Evolutionary conservation across 1,140 invertebrate genomes (phyloP).

Genomic region (Leptonema lineaticorne): DNA sequence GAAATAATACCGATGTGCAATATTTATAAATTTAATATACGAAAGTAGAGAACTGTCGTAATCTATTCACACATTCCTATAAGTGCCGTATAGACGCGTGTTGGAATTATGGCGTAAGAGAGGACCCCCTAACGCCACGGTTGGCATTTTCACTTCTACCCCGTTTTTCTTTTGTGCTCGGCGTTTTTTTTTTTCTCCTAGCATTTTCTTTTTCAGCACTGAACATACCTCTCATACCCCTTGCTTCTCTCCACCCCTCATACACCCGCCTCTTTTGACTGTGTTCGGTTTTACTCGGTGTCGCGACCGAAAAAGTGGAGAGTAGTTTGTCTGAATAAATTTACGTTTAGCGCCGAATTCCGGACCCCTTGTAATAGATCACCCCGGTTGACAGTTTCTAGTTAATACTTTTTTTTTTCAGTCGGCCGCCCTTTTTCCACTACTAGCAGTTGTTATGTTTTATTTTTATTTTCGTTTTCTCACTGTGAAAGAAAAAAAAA

Average conservation of each 20-base stretch:
- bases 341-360: conserved; percentile 36
- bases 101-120: conserved; percentile 21
- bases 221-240: no score
- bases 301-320: conserved; percentile 27
- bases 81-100: conserved; percentile 28
- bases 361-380: conserved; percentile 36
- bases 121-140: not conserved
- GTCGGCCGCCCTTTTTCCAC: no score
- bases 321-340: conserved; percentile 40
- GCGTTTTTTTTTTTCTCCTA: conserved; percentile 4
- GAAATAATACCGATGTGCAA: no score
- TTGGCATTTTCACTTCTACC: not conserved
- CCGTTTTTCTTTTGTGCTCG: not conserved
- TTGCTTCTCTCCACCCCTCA: no score
- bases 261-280: no score
- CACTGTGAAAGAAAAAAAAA: no score
- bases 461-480: not conserved
- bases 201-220: not conserved
- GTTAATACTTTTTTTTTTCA: conserved; percentile 40
- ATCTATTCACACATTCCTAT: no score
- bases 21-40: not conserved
- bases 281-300: no score
- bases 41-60: not conserved
- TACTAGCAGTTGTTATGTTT: not conserved
- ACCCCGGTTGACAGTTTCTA: conserved; percentile 37